A percentile compares a stretch with the other conserved stretches of the same genome.
These are phyloP conservation scores for Calidris pygmaea DNA, from an alignment of 2,113 vertebrate species.

Conservation along the genomic window DNA sequence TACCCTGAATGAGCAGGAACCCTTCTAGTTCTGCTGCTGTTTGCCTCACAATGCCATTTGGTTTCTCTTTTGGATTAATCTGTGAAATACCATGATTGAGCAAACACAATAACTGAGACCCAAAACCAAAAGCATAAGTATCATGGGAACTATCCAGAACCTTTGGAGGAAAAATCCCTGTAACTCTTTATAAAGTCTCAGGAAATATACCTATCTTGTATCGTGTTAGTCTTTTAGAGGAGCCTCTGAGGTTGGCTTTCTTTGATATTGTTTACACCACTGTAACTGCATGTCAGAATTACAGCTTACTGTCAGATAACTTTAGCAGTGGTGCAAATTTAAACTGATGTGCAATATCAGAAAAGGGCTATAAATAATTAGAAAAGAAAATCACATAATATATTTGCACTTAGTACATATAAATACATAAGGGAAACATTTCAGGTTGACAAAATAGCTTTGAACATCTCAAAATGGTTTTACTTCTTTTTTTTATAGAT, in stretches of 20 bases:
- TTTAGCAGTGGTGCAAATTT: background rate
- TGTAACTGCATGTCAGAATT: background rate
- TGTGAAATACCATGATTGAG: background rate
- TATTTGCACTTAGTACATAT: background rate
- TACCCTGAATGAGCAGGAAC: background rate
- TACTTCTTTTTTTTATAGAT: background rate
- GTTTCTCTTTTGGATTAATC: background rate
- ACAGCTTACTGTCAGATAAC: background rate
- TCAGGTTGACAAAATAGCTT: background rate
- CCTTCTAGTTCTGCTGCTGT: background rate
- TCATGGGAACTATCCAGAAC: background rate
- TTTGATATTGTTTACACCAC: background rate
- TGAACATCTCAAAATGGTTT: background rate
- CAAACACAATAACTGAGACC: background rate
- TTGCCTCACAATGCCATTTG: background rate
- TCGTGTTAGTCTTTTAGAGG: background rate
- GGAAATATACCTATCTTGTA: background rate
- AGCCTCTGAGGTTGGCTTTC: background rate
- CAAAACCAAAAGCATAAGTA: background rate
- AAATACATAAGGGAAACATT: background rate
- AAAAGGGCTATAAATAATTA: background rate
- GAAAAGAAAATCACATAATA: background rate
- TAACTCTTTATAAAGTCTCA: background rate
- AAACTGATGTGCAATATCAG: background rate
- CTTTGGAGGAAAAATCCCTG: background rate